Conservation (phyloP, 2,113 vertebrate genomes). For the Electrona antarctica region DNA sequence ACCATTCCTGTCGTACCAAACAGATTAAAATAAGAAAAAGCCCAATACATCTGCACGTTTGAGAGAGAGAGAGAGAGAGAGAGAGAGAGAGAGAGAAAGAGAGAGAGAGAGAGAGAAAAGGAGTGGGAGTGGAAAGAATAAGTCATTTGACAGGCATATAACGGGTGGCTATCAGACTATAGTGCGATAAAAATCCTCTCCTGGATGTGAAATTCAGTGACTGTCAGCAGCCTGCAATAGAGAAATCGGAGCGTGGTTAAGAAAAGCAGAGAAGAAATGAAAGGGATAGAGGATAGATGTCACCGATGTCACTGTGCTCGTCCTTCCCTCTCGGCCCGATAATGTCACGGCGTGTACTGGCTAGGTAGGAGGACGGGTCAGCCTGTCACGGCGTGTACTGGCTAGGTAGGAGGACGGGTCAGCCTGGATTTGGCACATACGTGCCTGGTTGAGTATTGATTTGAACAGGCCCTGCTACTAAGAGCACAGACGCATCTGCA, state of each 20-base stretch:
- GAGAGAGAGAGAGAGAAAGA: conserved; percentile 1
- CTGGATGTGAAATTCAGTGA: conserved; percentile 52
- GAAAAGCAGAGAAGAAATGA: conserved; percentile 46
- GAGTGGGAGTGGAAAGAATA: conserved; percentile 6
- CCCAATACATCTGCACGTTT: no score
- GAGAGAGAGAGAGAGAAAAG: conserved; percentile 4
- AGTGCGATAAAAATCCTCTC: conserved; percentile 61
- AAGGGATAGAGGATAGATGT: conserved; percentile 22
- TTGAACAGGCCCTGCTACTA: neutral
- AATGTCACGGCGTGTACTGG: conserved; percentile 34
- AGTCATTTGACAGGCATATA: conserved; percentile 63
- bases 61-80: neutral
- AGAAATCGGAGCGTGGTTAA: conserved; percentile 46
- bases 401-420: conserved; percentile 11
- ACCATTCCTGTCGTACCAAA: neutral
- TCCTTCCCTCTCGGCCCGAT: conserved; percentile 36
- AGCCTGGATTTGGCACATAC: neutral
- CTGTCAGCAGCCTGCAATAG: conserved; percentile 43
- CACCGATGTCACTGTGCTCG: conserved; percentile 21
- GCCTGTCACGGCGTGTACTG: conserved; percentile 25
- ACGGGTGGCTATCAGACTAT: conserved; percentile 50
- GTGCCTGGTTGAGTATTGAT: neutral
- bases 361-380: conserved; percentile 7
- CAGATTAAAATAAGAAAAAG: no score
- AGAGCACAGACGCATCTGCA: neutral